Evolutionary conservation across 23 tunicate genomes (phyloP).

Genomic region (Clavelina lepadiformis): DNA sequence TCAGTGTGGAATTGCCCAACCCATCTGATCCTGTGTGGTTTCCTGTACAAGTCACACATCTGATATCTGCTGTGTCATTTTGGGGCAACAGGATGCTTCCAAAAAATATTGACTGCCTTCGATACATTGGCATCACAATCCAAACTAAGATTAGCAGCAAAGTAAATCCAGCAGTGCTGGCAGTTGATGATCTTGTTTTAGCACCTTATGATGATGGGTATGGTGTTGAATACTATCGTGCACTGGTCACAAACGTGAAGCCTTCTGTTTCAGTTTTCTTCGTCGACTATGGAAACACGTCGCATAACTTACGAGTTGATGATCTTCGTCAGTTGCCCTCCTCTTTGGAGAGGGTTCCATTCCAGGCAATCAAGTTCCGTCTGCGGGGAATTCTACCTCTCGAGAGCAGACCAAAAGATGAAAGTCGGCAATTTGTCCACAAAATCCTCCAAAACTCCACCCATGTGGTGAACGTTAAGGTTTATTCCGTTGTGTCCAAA

Average conservation of each 20-base stretch:
- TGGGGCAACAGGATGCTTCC: constrained; percentile 69
- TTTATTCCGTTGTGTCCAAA: constrained; percentile 55
- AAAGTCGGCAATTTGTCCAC: constrained; percentile 17
- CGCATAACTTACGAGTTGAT: not conserved
- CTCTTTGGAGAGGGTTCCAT: constrained; percentile 15
- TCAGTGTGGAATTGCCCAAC: constrained; percentile 25
- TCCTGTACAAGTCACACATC: constrained; percentile 42
- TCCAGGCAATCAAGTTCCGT: constrained; percentile 63
- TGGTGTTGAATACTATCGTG: constrained; percentile 34
- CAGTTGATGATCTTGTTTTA: constrained; percentile 29
- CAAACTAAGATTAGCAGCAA: not conserved
- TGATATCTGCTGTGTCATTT: constrained; percentile 16
- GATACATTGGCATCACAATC: not conserved
- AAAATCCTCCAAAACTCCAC: constrained; percentile 8
- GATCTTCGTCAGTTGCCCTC: constrained; percentile 23
- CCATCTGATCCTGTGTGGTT: constrained; percentile 25
- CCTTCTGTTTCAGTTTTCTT: constrained; percentile 40
- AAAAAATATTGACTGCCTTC: constrained; percentile 11
- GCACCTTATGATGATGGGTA: constrained; percentile 50
- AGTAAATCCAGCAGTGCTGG: not conserved
- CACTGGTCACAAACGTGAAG: constrained; percentile 12
- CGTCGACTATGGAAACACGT: constrained; percentile 74
- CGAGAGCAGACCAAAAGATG: constrained; percentile 6
- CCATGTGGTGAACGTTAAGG: constrained; percentile 25
- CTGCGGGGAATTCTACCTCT: constrained; percentile 24